These are phyloP conservation scores for Tringa solitaria DNA, from an alignment of 2,113 vertebrate genomes.

Conservation along the genomic window DNA sequence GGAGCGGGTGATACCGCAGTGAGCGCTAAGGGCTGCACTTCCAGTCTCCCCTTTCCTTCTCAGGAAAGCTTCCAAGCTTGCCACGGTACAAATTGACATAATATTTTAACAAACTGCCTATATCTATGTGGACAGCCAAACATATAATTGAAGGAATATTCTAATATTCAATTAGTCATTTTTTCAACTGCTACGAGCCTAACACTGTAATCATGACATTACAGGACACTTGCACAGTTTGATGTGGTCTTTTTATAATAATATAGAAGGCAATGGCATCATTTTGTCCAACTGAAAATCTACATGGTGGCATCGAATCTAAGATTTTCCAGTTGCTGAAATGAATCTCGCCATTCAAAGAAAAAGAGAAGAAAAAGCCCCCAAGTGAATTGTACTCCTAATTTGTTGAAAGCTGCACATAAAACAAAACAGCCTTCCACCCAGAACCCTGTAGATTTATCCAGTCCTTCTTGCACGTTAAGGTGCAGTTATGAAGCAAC, in stretches of 20 bases:
- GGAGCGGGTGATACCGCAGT: not conserved
- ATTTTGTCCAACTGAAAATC: conserved; percentile 41
- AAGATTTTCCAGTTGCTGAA: conserved; percentile 34
- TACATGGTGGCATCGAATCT: not conserved
- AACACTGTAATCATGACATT: conserved; percentile 46
- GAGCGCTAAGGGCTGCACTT: not conserved
- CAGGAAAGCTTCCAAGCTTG: not conserved
- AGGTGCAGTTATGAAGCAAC: not conserved
- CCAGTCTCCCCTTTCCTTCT: not conserved
- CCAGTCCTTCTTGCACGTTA: not conserved
- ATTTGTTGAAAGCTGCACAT: not conserved
- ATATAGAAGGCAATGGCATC: conserved; percentile 23
- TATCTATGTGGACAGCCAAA: conserved; percentile 7
- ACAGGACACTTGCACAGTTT: conserved; percentile 35
- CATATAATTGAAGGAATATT: conserved; percentile 42
- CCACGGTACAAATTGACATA: not conserved
- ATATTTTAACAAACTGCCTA: not conserved
- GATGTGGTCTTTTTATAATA: conserved; percentile 63
- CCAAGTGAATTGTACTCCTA: not conserved
- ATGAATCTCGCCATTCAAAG: not conserved
- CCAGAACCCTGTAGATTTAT: not conserved
- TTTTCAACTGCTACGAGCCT: conserved; percentile 21
- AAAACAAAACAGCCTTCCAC: not conserved
- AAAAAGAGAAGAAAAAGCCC: not conserved
- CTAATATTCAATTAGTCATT: conserved; percentile 61